phyloP scores from a whole-genome alignment of 2,888 invertebrate genomes.

The Eilema sororculum region DNA sequence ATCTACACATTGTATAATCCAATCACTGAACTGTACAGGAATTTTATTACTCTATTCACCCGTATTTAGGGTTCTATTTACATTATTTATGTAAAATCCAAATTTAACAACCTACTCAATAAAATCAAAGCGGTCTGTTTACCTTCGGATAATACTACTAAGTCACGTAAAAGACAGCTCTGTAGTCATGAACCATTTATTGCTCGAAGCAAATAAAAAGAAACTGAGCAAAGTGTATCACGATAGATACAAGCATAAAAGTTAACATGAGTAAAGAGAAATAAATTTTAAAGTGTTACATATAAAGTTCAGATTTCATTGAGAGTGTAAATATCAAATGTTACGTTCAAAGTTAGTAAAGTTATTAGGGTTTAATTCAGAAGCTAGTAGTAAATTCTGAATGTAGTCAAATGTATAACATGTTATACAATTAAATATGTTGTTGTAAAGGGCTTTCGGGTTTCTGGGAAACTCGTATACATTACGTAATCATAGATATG shows the following conservation, averaged over 20 bases:
- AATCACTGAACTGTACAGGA: neutral
- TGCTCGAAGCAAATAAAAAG: constrained; percentile 81
- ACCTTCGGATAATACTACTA: constrained; percentile 68
- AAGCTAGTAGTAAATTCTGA: constrained; percentile 74
- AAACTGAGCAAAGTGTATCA: constrained; percentile 64
- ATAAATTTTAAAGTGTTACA: constrained; percentile 28
- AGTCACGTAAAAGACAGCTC: constrained; percentile 73
- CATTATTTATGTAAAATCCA: constrained; percentile 63
- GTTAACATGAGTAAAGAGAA: constrained; percentile 33
- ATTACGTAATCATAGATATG: constrained; percentile 31
- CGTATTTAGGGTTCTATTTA: constrained; percentile 52
- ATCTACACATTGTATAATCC: neutral
- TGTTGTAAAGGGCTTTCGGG: constrained; percentile 57
- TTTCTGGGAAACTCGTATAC: constrained; percentile 43
- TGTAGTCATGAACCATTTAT: constrained; percentile 77
- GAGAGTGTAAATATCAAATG: constrained; percentile 34
- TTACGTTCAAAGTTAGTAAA: constrained; percentile 43
- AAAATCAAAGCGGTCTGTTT: constrained; percentile 70
- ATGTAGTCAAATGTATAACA: constrained; percentile 70
- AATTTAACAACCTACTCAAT: constrained; percentile 67
- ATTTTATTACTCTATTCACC: constrained; percentile 58
- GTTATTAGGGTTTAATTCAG: constrained; percentile 77
- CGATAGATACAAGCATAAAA: constrained; percentile 53
- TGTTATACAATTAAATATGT: constrained; percentile 68
- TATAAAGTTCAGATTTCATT: constrained; percentile 53